A percentile compares a stretch with the other conserved stretches of the same genome.
These are phyloP conservation scores for Dendroctonus valens DNA, from an alignment of 1,140 invertebrate species.

Conservation along the genomic window DNA sequence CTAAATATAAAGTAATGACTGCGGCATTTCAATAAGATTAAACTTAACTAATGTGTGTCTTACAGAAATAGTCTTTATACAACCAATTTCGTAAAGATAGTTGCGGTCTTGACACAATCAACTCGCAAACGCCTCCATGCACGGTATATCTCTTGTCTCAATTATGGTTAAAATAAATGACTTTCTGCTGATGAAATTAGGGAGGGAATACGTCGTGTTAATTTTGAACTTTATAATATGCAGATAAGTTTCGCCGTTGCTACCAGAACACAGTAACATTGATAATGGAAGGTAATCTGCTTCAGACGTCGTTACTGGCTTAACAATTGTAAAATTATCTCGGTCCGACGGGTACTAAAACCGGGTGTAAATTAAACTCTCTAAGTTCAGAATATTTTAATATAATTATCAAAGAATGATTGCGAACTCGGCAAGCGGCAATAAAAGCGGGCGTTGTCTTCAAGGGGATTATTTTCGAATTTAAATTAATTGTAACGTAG, in stretches of 20 bases:
- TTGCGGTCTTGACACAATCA: too few species aligned
- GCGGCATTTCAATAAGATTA: too few species aligned
- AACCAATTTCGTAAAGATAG: too few species aligned
- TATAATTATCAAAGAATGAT: constrained; percentile 26
- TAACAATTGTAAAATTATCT: constrained; percentile 25
- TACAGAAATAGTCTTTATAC: too few species aligned
- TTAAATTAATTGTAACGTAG: too few species aligned
- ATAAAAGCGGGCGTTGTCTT: constrained; percentile 19
- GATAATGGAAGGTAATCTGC: constrained; percentile 27
- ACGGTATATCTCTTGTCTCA: too few species aligned
- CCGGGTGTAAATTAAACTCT: constrained; percentile 17
- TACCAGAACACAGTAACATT: constrained; percentile 17
- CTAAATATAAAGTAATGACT: too few species aligned
- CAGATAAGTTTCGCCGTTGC: constrained; percentile 10
- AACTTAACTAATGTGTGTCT: too few species aligned
- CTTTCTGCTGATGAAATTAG: constrained; percentile 9
- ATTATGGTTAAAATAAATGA: constrained; percentile 4
- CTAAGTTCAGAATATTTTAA: constrained; percentile 26
- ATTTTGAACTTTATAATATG: constrained; percentile 24
- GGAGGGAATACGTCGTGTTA: constrained; percentile 11
- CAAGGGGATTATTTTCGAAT: background rate
- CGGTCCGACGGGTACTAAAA: constrained; percentile 21
- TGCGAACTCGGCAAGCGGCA: constrained; percentile 5
- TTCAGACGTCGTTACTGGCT: constrained; percentile 24
- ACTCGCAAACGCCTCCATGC: too few species aligned